These are phyloP conservation scores for Gavialis gangeticus DNA, from an alignment of 2,113 vertebrate species.

Conservation along the genomic window DNA sequence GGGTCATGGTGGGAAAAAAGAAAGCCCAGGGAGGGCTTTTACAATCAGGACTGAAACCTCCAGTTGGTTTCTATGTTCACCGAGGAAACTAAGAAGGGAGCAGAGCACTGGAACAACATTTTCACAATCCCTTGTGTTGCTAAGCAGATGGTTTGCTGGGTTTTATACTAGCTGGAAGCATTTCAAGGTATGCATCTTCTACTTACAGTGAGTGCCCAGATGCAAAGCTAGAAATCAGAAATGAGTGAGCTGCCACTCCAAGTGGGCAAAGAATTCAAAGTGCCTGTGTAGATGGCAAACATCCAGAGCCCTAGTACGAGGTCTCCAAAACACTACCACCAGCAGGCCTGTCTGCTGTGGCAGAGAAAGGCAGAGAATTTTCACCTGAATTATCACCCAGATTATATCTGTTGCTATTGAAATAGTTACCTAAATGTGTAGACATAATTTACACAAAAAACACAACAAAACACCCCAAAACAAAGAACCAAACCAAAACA, in stretches of 20 bases:
- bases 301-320: not conserved
- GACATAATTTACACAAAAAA: accelerated
- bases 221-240: too few species aligned
- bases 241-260: not conserved
- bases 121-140: too few species aligned
- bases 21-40: not conserved
- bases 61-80: not conserved
- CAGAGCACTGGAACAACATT: too few species aligned
- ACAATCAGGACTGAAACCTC: not conserved
- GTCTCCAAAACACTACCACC: not conserved
- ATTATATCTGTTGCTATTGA: not conserved
- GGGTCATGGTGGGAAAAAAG: not conserved
- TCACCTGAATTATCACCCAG: not conserved
- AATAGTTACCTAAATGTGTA: not conserved
- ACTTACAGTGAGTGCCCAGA: too few species aligned
- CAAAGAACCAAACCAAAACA: too few species aligned
- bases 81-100: too few species aligned
- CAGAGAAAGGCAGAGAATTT: not conserved
- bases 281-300: not conserved
- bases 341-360: not conserved
- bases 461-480: too few species aligned
- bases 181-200: too few species aligned
- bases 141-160: too few species aligned
- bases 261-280: not conserved
- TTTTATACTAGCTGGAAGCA: too few species aligned